These are phyloP conservation scores for Oreocharis arfaki DNA, from an alignment of 2,113 vertebrate genomes.

Conservation along the genomic window DNA sequence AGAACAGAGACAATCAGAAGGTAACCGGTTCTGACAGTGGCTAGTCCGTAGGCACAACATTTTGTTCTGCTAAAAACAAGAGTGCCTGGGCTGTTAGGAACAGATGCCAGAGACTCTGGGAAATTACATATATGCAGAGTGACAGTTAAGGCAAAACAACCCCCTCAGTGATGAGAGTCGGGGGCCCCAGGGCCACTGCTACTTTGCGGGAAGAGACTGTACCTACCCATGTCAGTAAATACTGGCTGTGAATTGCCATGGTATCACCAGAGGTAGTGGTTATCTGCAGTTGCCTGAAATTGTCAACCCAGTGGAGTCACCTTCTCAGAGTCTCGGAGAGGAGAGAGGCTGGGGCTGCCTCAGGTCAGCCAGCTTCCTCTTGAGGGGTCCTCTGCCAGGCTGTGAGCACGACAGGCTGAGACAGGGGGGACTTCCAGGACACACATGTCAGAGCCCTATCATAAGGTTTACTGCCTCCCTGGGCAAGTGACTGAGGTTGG, in stretches of 20 bases:
- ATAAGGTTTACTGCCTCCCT: background rate
- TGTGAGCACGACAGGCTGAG: background rate
- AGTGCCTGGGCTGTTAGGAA: slow-evolving; percentile 4
- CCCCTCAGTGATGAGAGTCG: background rate
- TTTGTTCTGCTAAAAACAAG: slow-evolving; percentile 17
- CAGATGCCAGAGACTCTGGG: slow-evolving; percentile 27
- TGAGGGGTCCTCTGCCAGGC: background rate
- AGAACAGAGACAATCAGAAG: background rate
- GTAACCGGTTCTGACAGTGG: slow-evolving; percentile 28
- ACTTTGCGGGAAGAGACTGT: background rate
- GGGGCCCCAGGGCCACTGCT: background rate
- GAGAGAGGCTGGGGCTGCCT: background rate
- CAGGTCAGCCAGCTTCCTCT: background rate
- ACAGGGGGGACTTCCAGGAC: background rate
- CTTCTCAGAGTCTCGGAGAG: background rate
- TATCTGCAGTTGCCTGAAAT: background rate
- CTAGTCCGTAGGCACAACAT: background rate
- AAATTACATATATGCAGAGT: slow-evolving; percentile 10
- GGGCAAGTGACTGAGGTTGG: background rate
- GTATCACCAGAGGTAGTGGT: background rate
- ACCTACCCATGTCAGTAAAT: background rate
- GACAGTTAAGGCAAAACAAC: slow-evolving; percentile 20
- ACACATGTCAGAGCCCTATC: background rate
- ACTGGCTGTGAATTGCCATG: background rate
- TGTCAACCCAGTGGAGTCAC: background rate